phyloP scores from a whole-genome alignment of 2,113 vertebrate species.

The Gymnocephalus cernua region DNA sequence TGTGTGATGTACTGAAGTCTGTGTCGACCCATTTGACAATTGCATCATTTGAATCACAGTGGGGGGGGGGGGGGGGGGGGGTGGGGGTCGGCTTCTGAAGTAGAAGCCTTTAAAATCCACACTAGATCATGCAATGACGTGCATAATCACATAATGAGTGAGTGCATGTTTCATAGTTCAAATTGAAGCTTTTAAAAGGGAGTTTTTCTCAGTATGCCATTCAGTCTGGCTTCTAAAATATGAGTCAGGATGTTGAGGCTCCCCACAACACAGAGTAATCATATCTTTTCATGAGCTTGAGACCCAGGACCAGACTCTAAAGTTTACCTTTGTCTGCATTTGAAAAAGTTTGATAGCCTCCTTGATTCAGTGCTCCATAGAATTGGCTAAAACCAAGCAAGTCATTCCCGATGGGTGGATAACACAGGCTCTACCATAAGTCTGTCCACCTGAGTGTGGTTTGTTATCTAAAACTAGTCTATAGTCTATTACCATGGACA shows the following conservation, averaged over 20 bases:
- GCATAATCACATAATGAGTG: conserved; percentile 17
- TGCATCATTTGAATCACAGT: conserved; percentile 69
- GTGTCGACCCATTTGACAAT: conserved; percentile 58
- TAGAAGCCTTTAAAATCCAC: conserved; percentile 66
- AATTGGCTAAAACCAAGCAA: conserved; percentile 59
- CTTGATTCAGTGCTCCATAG: conserved; percentile 29
- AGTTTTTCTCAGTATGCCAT: conserved; percentile 37
- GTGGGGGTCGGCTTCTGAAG: too few species aligned
- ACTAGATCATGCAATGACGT: conserved; percentile 37
- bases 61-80: background rate
- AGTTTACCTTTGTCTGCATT: conserved; percentile 49
- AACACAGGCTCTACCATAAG: conserved; percentile 60
- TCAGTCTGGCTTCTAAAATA: conserved; percentile 46
- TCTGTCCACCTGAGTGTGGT: conserved; percentile 76
- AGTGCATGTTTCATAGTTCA: conserved; percentile 34
- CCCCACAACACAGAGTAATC: conserved; percentile 39
- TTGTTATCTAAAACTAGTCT: conserved; percentile 81
- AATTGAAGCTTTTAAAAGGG: conserved; percentile 30
- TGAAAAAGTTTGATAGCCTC: conserved; percentile 52
- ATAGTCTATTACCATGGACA: conserved; percentile 83
- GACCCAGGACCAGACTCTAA: conserved; percentile 43
- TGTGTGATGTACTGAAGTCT: conserved; percentile 61
- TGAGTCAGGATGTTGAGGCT: conserved; percentile 47
- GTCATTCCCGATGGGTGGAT: conserved; percentile 54
- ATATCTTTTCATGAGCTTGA: conserved; percentile 49